Evolutionary conservation across 2,888 invertebrate species (phyloP), one percentile per base, ranked within the genome.

Genomic region (Sericinus montela): DNA sequence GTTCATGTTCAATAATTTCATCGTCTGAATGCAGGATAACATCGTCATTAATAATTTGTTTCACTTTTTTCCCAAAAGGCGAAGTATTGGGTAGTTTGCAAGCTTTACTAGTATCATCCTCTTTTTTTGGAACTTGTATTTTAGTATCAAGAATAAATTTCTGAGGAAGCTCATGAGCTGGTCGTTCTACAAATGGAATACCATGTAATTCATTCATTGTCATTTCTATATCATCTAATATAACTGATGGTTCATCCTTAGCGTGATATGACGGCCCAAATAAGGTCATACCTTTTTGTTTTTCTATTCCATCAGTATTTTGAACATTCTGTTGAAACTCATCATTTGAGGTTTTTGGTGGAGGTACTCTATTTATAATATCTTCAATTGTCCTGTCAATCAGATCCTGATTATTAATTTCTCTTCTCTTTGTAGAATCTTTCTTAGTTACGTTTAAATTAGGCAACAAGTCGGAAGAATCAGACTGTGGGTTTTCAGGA

Each of bases 131-230:
- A 4, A 60, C 49, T 50, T 45, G 57, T 5, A 57, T 60, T 63
- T 73, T 78, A 11, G 52, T 34, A 11, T 71, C 73, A 32, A 70
- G 61, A 1, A 7, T 35, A 45, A 45, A 51, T 51, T 51, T 51
- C 51, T 72, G 63, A 9, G 80, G 76, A 35, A 78, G 57, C 60
- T 84, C 80, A 57, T 82, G 78, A 1, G 71, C 62, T 16, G 83
- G 80, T 56, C 80, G 67, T 59, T 84, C 84, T 10, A 80, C 72
- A 51, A 79, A 80, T 25, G 81, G 80, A 30, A 85, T 82, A 11
- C 88, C 88, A 53, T 88, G 88, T 46, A 87, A 62, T 59, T 87
- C 87, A 51, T 86, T 87, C 87, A 88, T 87, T 65, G 86, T 80
- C 71, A 75, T 81, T 72, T 88, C 87, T 49, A 88, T 83, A 36